These are phyloP conservation scores for Camptogramma bilineatum DNA, from an alignment of 2,888 invertebrate genomes.

Conservation along the genomic window DNA sequence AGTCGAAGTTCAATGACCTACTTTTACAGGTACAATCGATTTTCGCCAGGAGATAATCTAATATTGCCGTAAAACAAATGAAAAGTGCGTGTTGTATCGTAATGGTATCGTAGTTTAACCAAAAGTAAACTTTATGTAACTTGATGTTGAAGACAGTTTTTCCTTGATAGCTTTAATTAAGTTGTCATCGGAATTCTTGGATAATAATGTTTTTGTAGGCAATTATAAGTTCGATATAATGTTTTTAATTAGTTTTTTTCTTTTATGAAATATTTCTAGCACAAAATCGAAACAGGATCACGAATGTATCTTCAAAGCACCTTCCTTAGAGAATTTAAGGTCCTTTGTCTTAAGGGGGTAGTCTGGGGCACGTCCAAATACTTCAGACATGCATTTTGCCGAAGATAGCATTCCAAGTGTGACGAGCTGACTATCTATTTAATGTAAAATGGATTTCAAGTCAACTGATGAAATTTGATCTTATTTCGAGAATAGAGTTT, in stretches of 20 bases:
- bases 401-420: too few species aligned
- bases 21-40: constrained; percentile 1
- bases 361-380: too few species aligned
- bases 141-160: neutral
- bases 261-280: neutral
- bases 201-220: neutral
- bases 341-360: too few species aligned
- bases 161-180: neutral
- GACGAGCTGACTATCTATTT: too few species aligned
- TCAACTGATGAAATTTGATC: too few species aligned
- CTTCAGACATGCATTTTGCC: too few species aligned
- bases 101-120: neutral
- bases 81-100: neutral
- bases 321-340: too few species aligned
- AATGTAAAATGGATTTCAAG: too few species aligned
- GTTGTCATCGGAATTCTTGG: neutral
- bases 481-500: too few species aligned
- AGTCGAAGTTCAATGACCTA: constrained; percentile 9
- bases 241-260: neutral
- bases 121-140: neutral
- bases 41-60: neutral
- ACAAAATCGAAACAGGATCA: too few species aligned
- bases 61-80: neutral
- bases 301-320: too few species aligned
- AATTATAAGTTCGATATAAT: neutral